Percentiles rank a stretch among this genome's conserved stretches.
Conservation (phyloP, 2,797 vertebrate species). For the Meriones psammophilus region DNA sequence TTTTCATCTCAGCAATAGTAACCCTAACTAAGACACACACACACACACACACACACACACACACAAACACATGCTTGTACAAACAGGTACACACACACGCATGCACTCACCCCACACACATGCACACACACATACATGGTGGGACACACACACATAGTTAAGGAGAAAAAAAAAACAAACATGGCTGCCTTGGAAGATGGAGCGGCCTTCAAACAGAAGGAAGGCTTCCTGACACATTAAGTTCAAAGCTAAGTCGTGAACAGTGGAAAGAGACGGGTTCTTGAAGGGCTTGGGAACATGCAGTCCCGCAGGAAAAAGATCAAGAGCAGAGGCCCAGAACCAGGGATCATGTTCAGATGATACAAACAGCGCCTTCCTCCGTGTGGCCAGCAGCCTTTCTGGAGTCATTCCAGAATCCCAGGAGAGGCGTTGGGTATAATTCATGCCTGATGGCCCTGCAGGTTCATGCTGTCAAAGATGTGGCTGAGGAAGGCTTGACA, state of each 20-base stretch:
- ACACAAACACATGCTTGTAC: too few species aligned
- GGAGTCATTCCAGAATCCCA: neutral
- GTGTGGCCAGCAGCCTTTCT: neutral
- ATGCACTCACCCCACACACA: neutral
- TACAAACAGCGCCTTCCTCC: neutral
- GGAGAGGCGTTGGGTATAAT: neutral
- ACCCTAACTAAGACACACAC: neutral
- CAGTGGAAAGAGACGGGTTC: neutral
- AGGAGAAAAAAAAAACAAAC: neutral
- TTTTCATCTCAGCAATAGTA: neutral
- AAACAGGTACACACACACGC: neutral
- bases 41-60: neutral
- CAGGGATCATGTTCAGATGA: neutral
- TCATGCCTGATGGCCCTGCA: accelerated
- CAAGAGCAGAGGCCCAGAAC: neutral
- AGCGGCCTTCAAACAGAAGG: neutral
- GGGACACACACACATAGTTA: neutral
- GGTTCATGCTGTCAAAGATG: neutral
- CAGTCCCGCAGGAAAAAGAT: neutral
- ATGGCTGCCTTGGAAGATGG: neutral
- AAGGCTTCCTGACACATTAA: neutral
- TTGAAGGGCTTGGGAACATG: neutral
- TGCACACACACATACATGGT: neutral
- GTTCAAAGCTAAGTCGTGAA: neutral
- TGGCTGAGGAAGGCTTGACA: neutral